phyloP scores from a whole-genome alignment of 2,888 invertebrate genomes.

The Mactromeris polynyma region DNA sequence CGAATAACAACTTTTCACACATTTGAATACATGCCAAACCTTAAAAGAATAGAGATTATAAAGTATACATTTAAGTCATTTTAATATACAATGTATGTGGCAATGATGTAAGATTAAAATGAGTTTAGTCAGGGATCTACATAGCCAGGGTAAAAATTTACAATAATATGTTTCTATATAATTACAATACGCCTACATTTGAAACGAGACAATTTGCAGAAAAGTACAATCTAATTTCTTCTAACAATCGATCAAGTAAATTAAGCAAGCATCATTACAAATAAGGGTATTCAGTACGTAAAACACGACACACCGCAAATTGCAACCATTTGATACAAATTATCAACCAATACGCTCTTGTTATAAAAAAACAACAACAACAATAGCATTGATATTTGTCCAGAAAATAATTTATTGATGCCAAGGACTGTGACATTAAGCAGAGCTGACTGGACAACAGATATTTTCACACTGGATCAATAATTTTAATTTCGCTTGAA shows the following conservation, averaged over 20 bases:
- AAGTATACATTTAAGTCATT: too few relatives aligned
- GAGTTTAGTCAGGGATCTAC: not conserved
- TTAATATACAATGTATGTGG: not conserved
- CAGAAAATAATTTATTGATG: constrained; percentile 49
- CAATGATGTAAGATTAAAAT: not conserved
- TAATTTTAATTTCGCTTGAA: constrained; percentile 66
- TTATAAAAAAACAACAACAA: constrained; percentile 18
- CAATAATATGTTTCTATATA: not conserved
- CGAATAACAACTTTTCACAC: too few relatives aligned
- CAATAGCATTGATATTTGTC: constrained; percentile 31
- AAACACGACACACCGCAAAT: not conserved
- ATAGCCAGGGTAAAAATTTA: not conserved
- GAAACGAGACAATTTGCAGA: constrained; percentile 3
- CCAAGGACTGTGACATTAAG: constrained; percentile 50
- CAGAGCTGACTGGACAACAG: constrained; percentile 64
- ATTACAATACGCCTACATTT: not conserved
- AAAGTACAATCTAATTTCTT: not conserved
- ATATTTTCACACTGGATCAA: constrained; percentile 56
- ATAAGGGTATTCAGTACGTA: not conserved
- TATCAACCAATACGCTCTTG: constrained; percentile 9
- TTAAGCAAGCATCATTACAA: not conserved
- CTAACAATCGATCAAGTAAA: constrained; percentile 10
- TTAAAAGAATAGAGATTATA: too few relatives aligned
- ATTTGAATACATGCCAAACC: too few relatives aligned
- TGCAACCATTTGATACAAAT: not conserved